phyloP scores from a whole-genome alignment of 2,797 vertebrate genomes.

The Danionella dracula region DNA sequence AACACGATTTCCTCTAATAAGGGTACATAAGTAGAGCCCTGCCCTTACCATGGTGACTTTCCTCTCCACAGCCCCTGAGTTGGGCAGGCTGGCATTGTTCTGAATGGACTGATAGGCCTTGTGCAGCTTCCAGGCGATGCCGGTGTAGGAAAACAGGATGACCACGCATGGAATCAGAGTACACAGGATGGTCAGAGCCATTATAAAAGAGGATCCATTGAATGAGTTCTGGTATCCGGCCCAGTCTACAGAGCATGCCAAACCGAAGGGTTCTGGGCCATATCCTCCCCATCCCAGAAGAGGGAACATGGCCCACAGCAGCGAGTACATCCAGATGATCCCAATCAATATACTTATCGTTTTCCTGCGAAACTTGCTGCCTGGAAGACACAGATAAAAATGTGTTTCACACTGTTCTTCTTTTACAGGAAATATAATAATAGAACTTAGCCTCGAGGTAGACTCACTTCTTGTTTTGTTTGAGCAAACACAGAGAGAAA shows the following conservation, averaged over 20 bases:
- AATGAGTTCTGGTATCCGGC: conserved; percentile 53
- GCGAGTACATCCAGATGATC: conserved; percentile 56
- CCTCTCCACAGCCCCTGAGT: conserved; percentile 51
- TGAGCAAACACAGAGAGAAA: too few relatives aligned
- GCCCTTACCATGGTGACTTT: conserved; percentile 59
- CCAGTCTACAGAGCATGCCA: conserved; percentile 63
- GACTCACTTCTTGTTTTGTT: too few relatives aligned
- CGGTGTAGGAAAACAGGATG: conserved; percentile 58
- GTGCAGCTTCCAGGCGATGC: conserved; percentile 65
- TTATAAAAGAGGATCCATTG: conserved; percentile 58
- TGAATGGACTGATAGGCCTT: conserved; percentile 57
- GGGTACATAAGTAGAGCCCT: too few relatives aligned
- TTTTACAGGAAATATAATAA: background rate
- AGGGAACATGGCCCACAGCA: conserved; percentile 58
- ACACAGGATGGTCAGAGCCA: conserved; percentile 52
- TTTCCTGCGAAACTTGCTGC: conserved; percentile 50
- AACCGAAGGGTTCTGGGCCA: conserved; percentile 58
- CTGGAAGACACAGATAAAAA: conserved; percentile 32
- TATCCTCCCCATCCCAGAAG: conserved; percentile 63
- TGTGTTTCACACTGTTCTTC: background rate
- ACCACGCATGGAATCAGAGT: conserved; percentile 56
- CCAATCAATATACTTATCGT: conserved; percentile 51
- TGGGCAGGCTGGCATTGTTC: conserved; percentile 45
- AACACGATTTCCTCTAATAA: too few relatives aligned
- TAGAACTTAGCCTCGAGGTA: too few relatives aligned